Conservation (phyloP, 1,140 invertebrate genomes). For the Zeugodacus cucurbitae region DNA sequence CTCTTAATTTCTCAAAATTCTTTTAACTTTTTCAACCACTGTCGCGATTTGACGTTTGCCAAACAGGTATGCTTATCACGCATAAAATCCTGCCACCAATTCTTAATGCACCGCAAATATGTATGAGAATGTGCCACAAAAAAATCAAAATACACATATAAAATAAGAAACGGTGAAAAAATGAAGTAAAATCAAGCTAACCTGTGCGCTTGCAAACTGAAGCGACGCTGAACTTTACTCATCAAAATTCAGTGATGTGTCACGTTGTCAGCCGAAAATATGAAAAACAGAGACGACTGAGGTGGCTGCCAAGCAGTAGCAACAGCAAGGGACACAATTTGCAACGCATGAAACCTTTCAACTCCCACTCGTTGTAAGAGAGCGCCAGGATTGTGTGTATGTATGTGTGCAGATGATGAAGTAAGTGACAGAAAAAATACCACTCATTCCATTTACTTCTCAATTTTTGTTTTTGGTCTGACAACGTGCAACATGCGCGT, state of each 20-base stretch:
- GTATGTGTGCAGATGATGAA: background rate
- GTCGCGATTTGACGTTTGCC: background rate
- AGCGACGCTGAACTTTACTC: slow-evolving; percentile 30
- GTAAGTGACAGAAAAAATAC: background rate
- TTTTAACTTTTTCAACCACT: background rate
- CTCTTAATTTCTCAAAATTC: no score
- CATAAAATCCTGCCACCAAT: background rate
- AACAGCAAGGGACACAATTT: slow-evolving; percentile 11
- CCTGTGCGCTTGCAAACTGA: background rate
- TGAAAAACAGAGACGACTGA: background rate
- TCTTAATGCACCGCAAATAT: background rate
- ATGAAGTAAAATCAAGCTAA: background rate
- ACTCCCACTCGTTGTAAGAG: background rate
- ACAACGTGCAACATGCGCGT: slow-evolving; percentile 22
- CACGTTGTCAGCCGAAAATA: slow-evolving; percentile 1
- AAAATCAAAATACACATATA: slow-evolving; percentile 17
- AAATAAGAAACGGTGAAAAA: background rate
- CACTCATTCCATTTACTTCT: background rate
- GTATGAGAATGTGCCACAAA: slow-evolving; percentile 1
- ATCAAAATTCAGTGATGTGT: slow-evolving; percentile 36
- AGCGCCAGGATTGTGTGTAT: background rate
- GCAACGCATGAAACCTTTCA: slow-evolving; percentile 38
- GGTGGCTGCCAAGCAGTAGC: background rate
- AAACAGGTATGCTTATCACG: background rate
- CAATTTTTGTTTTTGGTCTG: background rate